Evolutionary conservation across 2,888 invertebrate species (phyloP).

Genomic region (Volucella inflata): DNA sequence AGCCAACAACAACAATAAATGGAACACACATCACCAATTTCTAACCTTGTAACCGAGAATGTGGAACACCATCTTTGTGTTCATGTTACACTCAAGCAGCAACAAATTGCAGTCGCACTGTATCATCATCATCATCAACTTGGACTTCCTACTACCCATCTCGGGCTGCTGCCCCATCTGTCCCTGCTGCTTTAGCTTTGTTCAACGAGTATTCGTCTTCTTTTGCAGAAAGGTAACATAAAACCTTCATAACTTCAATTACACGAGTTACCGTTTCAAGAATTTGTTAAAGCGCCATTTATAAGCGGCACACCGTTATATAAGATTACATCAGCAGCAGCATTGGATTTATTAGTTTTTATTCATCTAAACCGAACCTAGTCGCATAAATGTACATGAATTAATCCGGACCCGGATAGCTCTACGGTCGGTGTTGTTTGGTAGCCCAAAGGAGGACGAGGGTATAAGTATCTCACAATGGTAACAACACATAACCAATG

Average conservation of each 20-base stretch:
- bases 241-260: conserved; percentile 71
- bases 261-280: conserved; percentile 68
- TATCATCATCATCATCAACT: conserved; percentile 15
- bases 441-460: background rate
- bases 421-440: too few relatives aligned
- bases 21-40: conserved; percentile 54
- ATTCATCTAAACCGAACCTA: background rate
- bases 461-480: conserved; percentile 13
- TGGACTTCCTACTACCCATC: too few relatives aligned
- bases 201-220: conserved; percentile 4
- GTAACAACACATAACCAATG: conserved; percentile 3
- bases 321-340: conserved; percentile 62
- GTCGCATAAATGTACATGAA: conserved; percentile 39
- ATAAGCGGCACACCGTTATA: conserved; percentile 58
- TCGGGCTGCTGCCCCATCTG: background rate
- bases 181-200: conserved; percentile 3
- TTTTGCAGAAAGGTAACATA: conserved; percentile 62
- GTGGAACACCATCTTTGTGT: conserved; percentile 60
- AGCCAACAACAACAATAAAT: background rate
- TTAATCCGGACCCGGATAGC: conserved; percentile 8
- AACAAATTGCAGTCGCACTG: conserved; percentile 60
- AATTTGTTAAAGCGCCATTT: conserved; percentile 71
- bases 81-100: conserved; percentile 60
- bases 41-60: conserved; percentile 65
- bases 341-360: background rate